phyloP scores from a whole-genome alignment of 2,113 vertebrate species.

The Pseudonaja textilis region DNA sequence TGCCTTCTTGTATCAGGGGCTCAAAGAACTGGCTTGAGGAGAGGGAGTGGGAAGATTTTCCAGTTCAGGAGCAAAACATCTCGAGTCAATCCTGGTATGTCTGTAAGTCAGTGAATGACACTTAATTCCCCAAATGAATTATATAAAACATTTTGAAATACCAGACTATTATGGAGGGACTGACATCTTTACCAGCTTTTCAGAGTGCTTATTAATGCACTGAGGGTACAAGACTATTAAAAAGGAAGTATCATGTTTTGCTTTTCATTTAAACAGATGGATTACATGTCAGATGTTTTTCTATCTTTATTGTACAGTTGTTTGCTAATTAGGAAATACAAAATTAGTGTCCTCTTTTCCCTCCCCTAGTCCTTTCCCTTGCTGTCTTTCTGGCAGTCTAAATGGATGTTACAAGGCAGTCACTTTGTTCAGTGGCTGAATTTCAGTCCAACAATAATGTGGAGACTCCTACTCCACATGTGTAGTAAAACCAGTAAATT shows the following conservation, averaged over 20 bases:
- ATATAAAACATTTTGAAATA: slow-evolving; percentile 44
- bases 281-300: slow-evolving; percentile 52
- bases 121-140: slow-evolving; percentile 38
- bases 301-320: slow-evolving; percentile 42
- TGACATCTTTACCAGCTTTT: slow-evolving; percentile 31
- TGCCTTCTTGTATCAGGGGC: background rate
- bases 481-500: slow-evolving; percentile 48
- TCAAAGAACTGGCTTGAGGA: background rate
- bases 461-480: slow-evolving; percentile 3
- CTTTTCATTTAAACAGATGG: slow-evolving; percentile 46
- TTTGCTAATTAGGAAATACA: slow-evolving; percentile 44
- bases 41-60: background rate
- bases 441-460: slow-evolving; percentile 58
- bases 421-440: slow-evolving; percentile 38
- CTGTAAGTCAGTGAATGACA: slow-evolving; percentile 4
- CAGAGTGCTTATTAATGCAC: slow-evolving; percentile 56
- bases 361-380: too few relatives aligned
- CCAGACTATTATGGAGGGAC: slow-evolving; percentile 41
- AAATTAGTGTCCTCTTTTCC: background rate
- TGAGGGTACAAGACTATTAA: slow-evolving; percentile 56
- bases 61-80: background rate
- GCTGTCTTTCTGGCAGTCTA: slow-evolving; percentile 50
- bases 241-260: slow-evolving; percentile 25
- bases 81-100: background rate
- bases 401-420: slow-evolving; percentile 43